Conservation (phyloP, 2,113 vertebrate genomes). For the Jacana jacana region DNA sequence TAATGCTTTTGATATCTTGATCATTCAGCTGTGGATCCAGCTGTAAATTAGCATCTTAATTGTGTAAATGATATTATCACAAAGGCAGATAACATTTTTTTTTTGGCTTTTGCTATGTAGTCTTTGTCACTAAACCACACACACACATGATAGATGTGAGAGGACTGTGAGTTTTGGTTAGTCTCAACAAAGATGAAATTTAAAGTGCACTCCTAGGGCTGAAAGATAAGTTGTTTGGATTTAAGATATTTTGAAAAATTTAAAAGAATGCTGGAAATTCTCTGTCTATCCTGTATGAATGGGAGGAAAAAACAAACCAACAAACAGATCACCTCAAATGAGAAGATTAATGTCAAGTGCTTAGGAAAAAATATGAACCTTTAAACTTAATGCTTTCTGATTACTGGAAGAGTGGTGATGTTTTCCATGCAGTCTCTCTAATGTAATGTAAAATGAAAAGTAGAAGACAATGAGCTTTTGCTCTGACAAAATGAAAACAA, state of each 20-base stretch:
- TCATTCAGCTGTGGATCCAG: not conserved
- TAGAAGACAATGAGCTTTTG: not conserved
- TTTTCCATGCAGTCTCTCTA: not conserved
- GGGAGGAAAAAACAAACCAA: not conserved
- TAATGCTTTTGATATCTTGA: not conserved
- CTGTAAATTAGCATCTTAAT: not conserved
- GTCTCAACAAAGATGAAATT: not conserved
- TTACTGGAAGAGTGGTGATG: not conserved
- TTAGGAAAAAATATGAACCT: not conserved
- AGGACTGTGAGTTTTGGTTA: not conserved
- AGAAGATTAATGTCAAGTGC: not conserved
- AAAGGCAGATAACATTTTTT: not conserved
- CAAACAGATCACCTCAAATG: not conserved
- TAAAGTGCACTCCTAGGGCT: not conserved
- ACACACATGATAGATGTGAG: not conserved
- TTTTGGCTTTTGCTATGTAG: not conserved
- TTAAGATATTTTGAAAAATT: not conserved
- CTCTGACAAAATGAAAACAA: not conserved
- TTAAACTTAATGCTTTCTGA: not conserved
- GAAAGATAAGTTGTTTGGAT: not conserved
- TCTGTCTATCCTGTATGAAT: not conserved
- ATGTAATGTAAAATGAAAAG: not conserved
- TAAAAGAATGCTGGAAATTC: not conserved
- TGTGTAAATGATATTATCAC: not conserved
- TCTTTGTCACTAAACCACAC: not conserved